Conservation (phyloP, 2,888 invertebrate genomes). For the Xylophagus ater region DNA sequence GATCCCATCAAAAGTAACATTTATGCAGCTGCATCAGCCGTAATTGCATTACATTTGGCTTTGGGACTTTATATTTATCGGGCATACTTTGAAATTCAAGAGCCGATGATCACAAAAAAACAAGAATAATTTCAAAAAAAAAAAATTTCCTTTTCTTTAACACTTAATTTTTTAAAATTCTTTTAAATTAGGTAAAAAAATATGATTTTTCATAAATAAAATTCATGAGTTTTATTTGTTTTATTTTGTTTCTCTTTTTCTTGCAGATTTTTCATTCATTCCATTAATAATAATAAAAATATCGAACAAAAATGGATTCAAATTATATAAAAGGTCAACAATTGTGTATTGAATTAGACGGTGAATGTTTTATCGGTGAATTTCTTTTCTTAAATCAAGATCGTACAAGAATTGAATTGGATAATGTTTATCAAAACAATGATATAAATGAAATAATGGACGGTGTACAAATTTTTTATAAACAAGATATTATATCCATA, state of each 20-base stretch:
- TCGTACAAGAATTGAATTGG: constrained; percentile 12
- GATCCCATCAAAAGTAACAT: constrained; percentile 57
- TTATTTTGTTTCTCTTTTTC: no score
- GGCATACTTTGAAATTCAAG: constrained; percentile 52
- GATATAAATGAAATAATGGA: constrained; percentile 6
- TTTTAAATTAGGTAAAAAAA: not conserved
- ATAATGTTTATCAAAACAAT: constrained; percentile 13
- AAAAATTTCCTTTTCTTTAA: no score
- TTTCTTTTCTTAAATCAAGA: constrained; percentile 9
- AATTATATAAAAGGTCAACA: constrained; percentile 8
- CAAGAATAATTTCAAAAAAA: constrained; percentile 5
- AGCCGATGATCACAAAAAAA: constrained; percentile 1
- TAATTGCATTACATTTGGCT: constrained; percentile 62
- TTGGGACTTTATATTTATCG: constrained; percentile 66
- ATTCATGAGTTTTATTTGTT: no score
- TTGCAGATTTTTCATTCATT: no score
- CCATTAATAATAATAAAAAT: no score
- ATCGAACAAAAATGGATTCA: constrained; percentile 7
- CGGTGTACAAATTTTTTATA: constrained; percentile 14
- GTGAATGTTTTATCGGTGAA: constrained; percentile 16
- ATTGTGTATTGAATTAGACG: constrained; percentile 9
- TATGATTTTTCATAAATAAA: no score
- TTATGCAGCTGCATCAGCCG: constrained; percentile 65
- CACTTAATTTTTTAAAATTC: not conserved
- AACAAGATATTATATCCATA: constrained; percentile 14